These are phyloP conservation scores for Corella eumyota DNA, from an alignment of 23 tunicate genomes.

Conservation along the genomic window DNA sequence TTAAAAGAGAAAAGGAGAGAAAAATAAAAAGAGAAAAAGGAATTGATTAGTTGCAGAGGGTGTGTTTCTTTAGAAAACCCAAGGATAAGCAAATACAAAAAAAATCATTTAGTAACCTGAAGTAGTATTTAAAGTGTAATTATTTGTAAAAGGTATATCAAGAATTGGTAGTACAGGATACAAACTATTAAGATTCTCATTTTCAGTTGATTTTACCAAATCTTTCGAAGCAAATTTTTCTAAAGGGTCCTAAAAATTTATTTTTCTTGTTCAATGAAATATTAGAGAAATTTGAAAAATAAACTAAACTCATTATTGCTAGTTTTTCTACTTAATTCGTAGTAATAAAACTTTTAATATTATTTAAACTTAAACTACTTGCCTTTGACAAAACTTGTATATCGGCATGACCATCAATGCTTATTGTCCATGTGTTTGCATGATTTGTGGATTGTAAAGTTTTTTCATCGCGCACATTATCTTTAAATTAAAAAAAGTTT, in stretches of 20 bases:
- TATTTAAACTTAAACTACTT: neutral
- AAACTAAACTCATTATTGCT: too few relatives aligned
- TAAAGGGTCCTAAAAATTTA: slow-evolving; percentile 34
- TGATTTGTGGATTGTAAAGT: too few relatives aligned
- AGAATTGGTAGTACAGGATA: slow-evolving; percentile 44
- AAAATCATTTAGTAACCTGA: slow-evolving; percentile 19
- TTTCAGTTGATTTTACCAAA: slow-evolving; percentile 18
- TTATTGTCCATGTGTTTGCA: slow-evolving; percentile 5
- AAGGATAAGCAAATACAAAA: neutral
- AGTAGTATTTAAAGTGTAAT: slow-evolving; percentile 6
- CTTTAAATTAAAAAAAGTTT: too few relatives aligned
- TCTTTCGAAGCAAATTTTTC: slow-evolving; percentile 21
- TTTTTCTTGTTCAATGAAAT: too few relatives aligned
- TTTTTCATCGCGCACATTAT: too few relatives aligned
- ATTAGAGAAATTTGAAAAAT: too few relatives aligned
- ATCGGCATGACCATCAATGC: neutral
- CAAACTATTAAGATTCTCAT: slow-evolving; percentile 2
- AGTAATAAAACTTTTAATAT: slow-evolving; percentile 2
- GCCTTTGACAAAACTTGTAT: slow-evolving; percentile 3
- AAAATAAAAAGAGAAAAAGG: too few relatives aligned
- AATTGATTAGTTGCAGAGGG: too few relatives aligned
- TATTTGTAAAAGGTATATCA: slow-evolving; percentile 25
- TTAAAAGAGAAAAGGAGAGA: too few relatives aligned
- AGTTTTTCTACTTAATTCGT: too few relatives aligned
- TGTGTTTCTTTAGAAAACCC: too few relatives aligned